phyloP scores from a whole-genome alignment of 2,888 invertebrate genomes.

The Sarcophaga subvicina region DNA sequence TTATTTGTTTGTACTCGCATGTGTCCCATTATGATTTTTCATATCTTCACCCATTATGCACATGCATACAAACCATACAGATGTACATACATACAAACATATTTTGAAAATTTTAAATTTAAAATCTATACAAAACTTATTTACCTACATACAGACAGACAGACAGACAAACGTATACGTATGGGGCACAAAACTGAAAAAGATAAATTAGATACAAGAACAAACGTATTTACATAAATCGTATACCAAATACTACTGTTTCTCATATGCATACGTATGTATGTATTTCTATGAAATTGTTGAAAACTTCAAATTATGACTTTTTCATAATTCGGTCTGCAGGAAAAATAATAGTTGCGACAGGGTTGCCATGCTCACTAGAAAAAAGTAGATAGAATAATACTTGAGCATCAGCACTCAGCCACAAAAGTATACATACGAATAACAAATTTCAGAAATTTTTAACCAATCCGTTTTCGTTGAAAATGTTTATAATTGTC shows the following conservation, averaged over 20 bases:
- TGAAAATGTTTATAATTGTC: too few relatives aligned
- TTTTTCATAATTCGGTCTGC: conserved; percentile 9
- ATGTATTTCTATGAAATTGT: conserved; percentile 11
- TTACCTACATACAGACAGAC: too few relatives aligned
- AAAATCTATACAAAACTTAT: conserved; percentile 15
- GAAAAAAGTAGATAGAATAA: too few relatives aligned
- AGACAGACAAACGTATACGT: neutral
- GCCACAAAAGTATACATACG: too few relatives aligned
- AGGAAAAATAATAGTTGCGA: neutral
- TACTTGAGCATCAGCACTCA: too few relatives aligned
- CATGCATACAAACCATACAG: neutral
- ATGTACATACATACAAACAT: neutral
- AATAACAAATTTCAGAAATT: too few relatives aligned
- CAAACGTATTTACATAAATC: conserved; percentile 31
- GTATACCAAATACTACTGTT: neutral
- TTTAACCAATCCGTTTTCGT: too few relatives aligned
- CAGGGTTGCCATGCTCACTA: neutral
- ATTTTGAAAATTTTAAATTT: conserved; percentile 10
- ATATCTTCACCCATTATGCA: conserved; percentile 53
- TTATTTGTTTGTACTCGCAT: conserved; percentile 34
- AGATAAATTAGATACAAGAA: conserved; percentile 52
- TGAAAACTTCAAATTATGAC: conserved; percentile 52
- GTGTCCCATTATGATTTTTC: conserved; percentile 64
- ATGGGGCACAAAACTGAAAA: too few relatives aligned
- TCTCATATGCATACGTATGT: neutral